These are phyloP conservation scores for Seriola dumerili DNA, from an alignment of 2,113 vertebrate species.

Conservation along the genomic window DNA sequence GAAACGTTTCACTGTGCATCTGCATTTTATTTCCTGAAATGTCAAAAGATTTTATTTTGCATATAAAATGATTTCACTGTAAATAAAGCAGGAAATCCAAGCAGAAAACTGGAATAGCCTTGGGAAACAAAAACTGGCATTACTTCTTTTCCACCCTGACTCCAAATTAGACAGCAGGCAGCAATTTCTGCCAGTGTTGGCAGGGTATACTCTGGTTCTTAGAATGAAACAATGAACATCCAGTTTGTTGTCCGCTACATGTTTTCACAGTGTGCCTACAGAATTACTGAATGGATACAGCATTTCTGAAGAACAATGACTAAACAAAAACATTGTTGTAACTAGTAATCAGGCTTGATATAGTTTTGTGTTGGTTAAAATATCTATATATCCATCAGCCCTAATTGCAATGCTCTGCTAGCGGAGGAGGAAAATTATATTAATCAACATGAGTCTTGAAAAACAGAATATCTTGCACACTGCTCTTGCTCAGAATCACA, in stretches of 20 bases:
- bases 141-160: slow-evolving; percentile 35
- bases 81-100: slow-evolving; percentile 29
- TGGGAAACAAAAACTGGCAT: slow-evolving; percentile 39
- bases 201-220: slow-evolving; percentile 7
- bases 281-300: slow-evolving; percentile 1
- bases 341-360: neutral
- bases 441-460: too few species aligned
- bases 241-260: slow-evolving; percentile 9
- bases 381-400: neutral
- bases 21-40: neutral
- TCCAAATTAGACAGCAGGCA: slow-evolving; percentile 30
- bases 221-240: slow-evolving; percentile 1
- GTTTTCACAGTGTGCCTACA: neutral
- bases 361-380: too few species aligned
- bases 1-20: neutral
- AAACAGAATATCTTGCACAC: too few species aligned
- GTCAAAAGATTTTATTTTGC: slow-evolving; percentile 12
- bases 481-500: too few species aligned
- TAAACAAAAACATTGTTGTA: neutral
- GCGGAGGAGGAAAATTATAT: neutral
- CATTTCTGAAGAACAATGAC: neutral
- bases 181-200: slow-evolving; percentile 29
- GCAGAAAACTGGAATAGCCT: slow-evolving; percentile 19
- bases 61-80: slow-evolving; percentile 22
- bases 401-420: neutral